Evolutionary conservation across 2,888 invertebrate genomes (phyloP).

Genomic region (Syrphus vitripennis): DNA sequence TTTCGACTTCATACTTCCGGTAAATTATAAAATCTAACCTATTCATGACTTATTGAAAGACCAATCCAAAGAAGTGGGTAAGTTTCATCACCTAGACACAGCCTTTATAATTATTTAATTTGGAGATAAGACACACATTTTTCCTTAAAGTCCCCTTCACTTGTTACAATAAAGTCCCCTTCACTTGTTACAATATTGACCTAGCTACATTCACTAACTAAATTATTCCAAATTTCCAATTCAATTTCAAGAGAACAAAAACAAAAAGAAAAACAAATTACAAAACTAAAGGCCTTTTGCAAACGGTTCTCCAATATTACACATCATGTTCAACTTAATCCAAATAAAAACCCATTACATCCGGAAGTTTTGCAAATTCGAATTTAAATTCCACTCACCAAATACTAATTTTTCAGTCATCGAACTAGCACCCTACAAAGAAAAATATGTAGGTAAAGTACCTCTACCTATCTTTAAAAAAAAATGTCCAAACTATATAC

Average conservation of each 20-base stretch:
- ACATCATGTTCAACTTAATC: slow-evolving; percentile 1
- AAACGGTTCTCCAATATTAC: slow-evolving; percentile 36
- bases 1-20: no score
- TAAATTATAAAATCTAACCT: no score
- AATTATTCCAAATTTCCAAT: not conserved
- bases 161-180: not conserved
- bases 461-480: not conserved
- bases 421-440: slow-evolving; percentile 19
- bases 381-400: slow-evolving; percentile 46
- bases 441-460: not conserved
- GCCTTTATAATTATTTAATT: no score
- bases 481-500: slow-evolving; percentile 45
- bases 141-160: no score
- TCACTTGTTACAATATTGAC: not conserved
- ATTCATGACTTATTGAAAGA: no score
- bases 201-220: not conserved
- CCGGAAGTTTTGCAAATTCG: slow-evolving; percentile 62
- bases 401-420: slow-evolving; percentile 47
- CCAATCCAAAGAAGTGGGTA: no score
- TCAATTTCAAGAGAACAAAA: not conserved
- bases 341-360: slow-evolving; percentile 21
- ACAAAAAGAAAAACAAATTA: not conserved
- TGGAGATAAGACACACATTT: no score
- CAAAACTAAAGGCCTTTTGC: not conserved
- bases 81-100: no score